Conservation (phyloP, 1,140 invertebrate species). For the Neotoxoptera formosana region DNA sequence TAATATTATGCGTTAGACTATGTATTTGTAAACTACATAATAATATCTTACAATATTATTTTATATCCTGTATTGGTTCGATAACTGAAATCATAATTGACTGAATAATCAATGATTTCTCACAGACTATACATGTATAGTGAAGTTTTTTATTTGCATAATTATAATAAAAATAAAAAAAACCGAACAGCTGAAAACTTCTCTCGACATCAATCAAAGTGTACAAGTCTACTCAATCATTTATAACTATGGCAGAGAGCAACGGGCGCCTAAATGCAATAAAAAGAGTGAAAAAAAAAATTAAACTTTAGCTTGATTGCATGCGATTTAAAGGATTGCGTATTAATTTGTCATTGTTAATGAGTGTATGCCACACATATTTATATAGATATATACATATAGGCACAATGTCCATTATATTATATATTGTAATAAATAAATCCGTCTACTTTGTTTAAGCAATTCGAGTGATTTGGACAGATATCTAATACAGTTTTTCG, state of each 20-base stretch:
- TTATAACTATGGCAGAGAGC: neutral
- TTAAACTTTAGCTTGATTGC: neutral
- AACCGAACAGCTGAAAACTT: neutral
- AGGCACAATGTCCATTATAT: neutral
- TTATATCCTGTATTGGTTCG: neutral
- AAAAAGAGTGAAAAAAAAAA: slow-evolving; percentile 13
- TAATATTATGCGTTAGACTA: neutral
- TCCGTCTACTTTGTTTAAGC: neutral
- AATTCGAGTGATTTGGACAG: neutral
- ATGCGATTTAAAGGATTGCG: neutral
- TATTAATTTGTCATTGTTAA: neutral
- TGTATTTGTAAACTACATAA: neutral
- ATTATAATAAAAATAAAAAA: neutral
- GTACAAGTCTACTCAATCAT: neutral
- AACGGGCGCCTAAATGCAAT: neutral
- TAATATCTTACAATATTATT: neutral
- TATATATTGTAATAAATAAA: neutral
- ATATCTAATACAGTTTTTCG: neutral
- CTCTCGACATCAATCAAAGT: neutral
- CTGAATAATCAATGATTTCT: neutral
- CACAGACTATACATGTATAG: neutral
- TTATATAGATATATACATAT: too few species aligned
- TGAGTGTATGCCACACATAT: neutral
- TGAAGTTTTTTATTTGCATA: slow-evolving; percentile 1
- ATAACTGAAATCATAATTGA: slow-evolving; percentile 18